These are phyloP conservation scores for Oceanodroma tethys DNA, from an alignment of 2,113 vertebrate genomes.

Conservation along the genomic window DNA sequence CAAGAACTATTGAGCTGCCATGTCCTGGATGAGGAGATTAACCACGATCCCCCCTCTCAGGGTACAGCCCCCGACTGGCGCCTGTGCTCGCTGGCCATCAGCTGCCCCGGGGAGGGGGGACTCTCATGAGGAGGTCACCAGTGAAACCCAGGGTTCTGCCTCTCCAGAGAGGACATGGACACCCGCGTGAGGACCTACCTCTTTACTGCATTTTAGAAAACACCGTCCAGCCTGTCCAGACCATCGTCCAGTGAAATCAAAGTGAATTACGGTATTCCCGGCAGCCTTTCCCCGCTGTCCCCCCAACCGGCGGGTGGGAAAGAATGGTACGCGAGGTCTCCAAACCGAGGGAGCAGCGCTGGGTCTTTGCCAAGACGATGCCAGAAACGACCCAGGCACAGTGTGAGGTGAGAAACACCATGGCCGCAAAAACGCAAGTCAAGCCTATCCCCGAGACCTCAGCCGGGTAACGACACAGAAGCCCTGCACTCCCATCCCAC, in stretches of 20 bases:
- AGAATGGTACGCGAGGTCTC: not conserved
- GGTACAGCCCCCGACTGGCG: accelerated
- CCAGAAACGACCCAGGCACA: not conserved
- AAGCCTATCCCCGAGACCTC: not conserved
- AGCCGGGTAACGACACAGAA: not conserved
- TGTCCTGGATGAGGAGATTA: not conserved
- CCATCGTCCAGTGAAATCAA: not conserved
- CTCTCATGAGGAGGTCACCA: not conserved
- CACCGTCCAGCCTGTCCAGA: accelerated
- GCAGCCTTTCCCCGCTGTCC: accelerated
- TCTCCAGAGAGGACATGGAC: not conserved
- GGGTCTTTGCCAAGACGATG: not conserved
- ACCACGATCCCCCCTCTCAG: accelerated
- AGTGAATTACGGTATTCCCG: accelerated
- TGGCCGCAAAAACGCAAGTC: not conserved
- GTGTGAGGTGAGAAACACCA: not conserved
- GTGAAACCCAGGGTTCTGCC: not conserved
- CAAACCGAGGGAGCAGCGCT: not conserved
- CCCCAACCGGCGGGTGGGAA: accelerated
- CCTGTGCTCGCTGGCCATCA: not conserved
- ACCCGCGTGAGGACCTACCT: accelerated
- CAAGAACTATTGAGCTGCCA: not conserved
- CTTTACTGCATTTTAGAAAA: not conserved
- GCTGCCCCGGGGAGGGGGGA: not conserved
- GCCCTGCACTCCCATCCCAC: not conserved